A percentile compares a stretch with the other conserved stretches of the same genome.
Evolutionary conservation across 2,113 vertebrate species (phyloP).

Genomic region (Hoplias malabaricus): DNA sequence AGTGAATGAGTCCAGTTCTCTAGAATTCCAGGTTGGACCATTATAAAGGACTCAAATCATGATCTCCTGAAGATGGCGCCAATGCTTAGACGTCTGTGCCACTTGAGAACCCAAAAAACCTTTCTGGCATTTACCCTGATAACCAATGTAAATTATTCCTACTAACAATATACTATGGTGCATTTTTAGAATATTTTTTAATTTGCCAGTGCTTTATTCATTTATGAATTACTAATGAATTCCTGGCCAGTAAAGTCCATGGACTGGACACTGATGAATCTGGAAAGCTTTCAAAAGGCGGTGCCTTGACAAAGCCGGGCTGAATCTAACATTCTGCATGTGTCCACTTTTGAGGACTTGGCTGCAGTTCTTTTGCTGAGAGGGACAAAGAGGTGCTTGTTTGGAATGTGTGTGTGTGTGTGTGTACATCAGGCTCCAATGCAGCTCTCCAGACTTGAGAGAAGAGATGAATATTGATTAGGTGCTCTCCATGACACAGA

Average conservation of each 20-base stretch:
- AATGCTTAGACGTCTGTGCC: too few relatives aligned
- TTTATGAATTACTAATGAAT: not conserved
- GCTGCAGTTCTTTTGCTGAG: not conserved
- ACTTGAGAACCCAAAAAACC: too few relatives aligned
- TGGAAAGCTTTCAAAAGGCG: not conserved
- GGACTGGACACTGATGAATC: not conserved
- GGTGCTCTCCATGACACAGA: not conserved
- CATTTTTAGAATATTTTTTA: too few relatives aligned
- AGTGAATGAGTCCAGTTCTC: too few relatives aligned
- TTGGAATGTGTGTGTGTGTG: not conserved
- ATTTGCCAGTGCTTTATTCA: too few relatives aligned
- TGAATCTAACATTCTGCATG: not conserved
- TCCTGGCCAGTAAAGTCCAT: not conserved
- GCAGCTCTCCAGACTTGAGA: not conserved
- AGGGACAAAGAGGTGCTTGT: conserved; percentile 24
- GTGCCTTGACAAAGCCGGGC: not conserved
- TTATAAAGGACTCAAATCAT: too few relatives aligned
- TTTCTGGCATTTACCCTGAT: too few relatives aligned
- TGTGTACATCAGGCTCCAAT: not conserved
- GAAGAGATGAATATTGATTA: conserved; percentile 21
- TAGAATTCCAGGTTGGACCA: too few relatives aligned
- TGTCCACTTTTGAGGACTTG: conserved; percentile 3
- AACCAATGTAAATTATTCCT: too few relatives aligned
- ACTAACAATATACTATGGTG: too few relatives aligned
- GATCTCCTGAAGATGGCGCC: too few relatives aligned